Percentiles rank a stretch among this genome's conserved stretches.
phyloP scores from a whole-genome alignment of 2,888 invertebrate genomes.

The Cantharis rustica region DNA sequence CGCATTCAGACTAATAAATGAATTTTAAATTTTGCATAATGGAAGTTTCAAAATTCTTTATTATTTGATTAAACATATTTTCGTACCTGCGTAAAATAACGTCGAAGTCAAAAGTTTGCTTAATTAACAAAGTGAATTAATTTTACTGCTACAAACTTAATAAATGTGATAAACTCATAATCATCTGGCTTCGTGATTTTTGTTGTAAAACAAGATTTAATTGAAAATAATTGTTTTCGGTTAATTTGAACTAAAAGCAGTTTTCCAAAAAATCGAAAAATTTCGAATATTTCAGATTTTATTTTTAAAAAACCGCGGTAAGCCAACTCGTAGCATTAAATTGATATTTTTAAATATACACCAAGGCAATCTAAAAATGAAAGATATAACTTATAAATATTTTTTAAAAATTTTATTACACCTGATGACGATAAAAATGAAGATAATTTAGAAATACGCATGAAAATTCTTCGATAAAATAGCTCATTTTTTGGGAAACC shows the following conservation, averaged over 20 bases:
- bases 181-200: no score
- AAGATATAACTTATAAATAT: neutral
- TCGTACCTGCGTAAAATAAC: no score
- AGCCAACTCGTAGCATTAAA: neutral
- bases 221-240: no score
- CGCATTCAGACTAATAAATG: no score
- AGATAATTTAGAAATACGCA: neutral
- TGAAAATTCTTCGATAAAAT: neutral
- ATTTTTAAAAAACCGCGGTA: neutral
- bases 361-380: neutral
- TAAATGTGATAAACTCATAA: no score
- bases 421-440: neutral
- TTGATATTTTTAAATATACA: neutral
- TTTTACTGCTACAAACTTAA: no score
- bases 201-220: no score
- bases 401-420: neutral
- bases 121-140: no score
- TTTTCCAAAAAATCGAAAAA: neutral
- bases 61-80: no score
- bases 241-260: no score
- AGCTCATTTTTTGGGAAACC: neutral
- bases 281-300: neutral
- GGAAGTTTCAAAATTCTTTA: no score
- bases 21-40: neutral
- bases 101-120: no score